Evolutionary conservation across 2,888 invertebrate genomes (phyloP).

Genomic region (Formica aserva): DNA sequence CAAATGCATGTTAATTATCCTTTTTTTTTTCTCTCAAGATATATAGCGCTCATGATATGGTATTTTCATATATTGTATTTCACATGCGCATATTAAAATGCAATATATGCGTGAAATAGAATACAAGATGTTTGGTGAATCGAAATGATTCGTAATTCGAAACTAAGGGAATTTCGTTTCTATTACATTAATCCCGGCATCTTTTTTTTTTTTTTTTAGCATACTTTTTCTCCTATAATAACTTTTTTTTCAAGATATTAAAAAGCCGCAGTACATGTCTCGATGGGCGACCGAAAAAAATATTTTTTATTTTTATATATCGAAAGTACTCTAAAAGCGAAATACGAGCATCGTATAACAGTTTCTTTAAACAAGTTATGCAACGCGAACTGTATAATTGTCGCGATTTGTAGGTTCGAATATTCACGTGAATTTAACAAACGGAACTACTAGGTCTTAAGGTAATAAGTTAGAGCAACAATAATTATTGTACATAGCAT

Average conservation of each 20-base stretch:
- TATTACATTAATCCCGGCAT: not conserved
- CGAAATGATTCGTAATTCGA: slow-evolving; percentile 9
- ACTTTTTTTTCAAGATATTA: slow-evolving; percentile 25
- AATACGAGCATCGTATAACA: slow-evolving; percentile 28
- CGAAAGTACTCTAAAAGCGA: slow-evolving; percentile 12
- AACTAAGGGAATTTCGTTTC: not conserved
- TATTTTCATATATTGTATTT: slow-evolving; percentile 75
- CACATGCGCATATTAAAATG: slow-evolving; percentile 28
- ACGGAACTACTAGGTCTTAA: slow-evolving; percentile 73
- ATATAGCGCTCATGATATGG: slow-evolving; percentile 75
- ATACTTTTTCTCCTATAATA: not conserved
- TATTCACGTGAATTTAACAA: slow-evolving; percentile 56
- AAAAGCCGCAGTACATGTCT: slow-evolving; percentile 23
- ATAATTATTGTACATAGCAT: slow-evolving; percentile 71
- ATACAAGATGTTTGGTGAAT: slow-evolving; percentile 55
- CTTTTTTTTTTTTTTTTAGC: not conserved
- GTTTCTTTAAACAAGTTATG: slow-evolving; percentile 18
- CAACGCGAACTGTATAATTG: not conserved
- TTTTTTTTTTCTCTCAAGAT: not conserved
- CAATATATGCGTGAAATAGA: slow-evolving; percentile 49
- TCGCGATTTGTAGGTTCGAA: slow-evolving; percentile 48
- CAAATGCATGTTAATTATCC: not conserved
- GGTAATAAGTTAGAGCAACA: slow-evolving; percentile 64
- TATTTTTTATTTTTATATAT: slow-evolving; percentile 35
- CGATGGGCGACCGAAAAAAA: slow-evolving; percentile 11